A percentile compares a stretch with the other conserved stretches of the same genome.
These are phyloP conservation scores for Brachyopa scutellaris DNA, from an alignment of 2,888 invertebrate species.

Conservation along the genomic window DNA sequence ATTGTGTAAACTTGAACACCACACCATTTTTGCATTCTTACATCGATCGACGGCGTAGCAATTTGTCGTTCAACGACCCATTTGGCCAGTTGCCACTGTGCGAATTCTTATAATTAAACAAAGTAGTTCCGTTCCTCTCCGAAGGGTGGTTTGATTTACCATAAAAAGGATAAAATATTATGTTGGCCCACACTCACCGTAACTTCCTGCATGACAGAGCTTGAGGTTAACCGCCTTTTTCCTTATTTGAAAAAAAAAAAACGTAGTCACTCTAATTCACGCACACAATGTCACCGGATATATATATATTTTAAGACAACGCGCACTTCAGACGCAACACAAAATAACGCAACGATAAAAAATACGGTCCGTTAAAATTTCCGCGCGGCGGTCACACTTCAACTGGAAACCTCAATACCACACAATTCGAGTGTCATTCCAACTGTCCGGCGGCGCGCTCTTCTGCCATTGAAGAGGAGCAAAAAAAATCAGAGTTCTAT, in stretches of 20 bases:
- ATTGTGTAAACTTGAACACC: conserved; percentile 28
- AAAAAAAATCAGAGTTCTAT: conserved; percentile 16
- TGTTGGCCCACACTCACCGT: conserved; percentile 53
- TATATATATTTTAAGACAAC: not conserved
- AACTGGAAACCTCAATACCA: conserved; percentile 66
- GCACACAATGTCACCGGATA: not conserved
- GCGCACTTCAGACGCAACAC: conserved; percentile 17
- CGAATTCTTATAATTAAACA: conserved; percentile 47
- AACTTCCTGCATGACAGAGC: conserved; percentile 52
- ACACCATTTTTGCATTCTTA: not conserved
- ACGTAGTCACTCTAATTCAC: not conserved
- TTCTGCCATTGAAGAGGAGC: conserved; percentile 47
- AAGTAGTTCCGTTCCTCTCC: not conserved
- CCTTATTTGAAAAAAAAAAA: not conserved
- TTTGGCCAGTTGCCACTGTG: conserved; percentile 59
- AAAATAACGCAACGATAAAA: not conserved
- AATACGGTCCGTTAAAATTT: conserved; percentile 26
- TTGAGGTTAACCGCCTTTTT: not conserved
- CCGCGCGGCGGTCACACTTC: conserved; percentile 64
- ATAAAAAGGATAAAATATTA: conserved; percentile 19
- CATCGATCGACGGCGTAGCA: conserved; percentile 14
- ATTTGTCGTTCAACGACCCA: conserved; percentile 65
- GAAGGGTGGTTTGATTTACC: not conserved
- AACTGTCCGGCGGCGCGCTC: conserved; percentile 65
- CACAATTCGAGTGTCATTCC: conserved; percentile 58